A percentile compares a stretch with the other conserved stretches of the same genome.
Evolutionary conservation across 2,113 vertebrate genomes (phyloP).

Genomic region (Isurus oxyrinchus): DNA sequence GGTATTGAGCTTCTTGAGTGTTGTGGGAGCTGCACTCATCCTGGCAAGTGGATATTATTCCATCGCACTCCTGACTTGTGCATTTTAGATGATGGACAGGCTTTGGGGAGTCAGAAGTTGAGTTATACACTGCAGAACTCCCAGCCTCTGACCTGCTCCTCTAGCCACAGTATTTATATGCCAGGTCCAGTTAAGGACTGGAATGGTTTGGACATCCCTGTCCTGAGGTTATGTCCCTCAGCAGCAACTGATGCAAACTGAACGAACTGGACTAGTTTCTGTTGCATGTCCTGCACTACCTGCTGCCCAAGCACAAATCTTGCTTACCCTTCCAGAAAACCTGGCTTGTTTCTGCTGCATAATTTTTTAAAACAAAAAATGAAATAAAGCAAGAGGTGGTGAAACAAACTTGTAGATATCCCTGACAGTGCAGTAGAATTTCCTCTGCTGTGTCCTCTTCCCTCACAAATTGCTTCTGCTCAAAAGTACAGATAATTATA

Average conservation of each 20-base stretch:
- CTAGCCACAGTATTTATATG: no score
- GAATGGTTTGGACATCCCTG: neutral
- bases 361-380: neutral
- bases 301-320: neutral
- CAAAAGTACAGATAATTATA: constrained; percentile 32
- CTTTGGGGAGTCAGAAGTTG: no score
- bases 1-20: no score
- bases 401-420: neutral
- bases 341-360: neutral
- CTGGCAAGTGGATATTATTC: no score
- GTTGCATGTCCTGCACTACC: neutral
- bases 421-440: constrained; percentile 17
- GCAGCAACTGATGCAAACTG: neutral
- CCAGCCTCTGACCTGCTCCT: no score
- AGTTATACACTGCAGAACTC: no score
- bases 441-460: constrained; percentile 11
- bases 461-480: constrained; percentile 23
- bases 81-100: no score
- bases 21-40: no score
- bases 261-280: neutral
- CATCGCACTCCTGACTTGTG: no score
- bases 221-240: neutral
- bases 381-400: neutral
- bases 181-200: no score
- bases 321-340: neutral